Conservation (phyloP, 2,113 vertebrate species). For the Python bivittatus region DNA sequence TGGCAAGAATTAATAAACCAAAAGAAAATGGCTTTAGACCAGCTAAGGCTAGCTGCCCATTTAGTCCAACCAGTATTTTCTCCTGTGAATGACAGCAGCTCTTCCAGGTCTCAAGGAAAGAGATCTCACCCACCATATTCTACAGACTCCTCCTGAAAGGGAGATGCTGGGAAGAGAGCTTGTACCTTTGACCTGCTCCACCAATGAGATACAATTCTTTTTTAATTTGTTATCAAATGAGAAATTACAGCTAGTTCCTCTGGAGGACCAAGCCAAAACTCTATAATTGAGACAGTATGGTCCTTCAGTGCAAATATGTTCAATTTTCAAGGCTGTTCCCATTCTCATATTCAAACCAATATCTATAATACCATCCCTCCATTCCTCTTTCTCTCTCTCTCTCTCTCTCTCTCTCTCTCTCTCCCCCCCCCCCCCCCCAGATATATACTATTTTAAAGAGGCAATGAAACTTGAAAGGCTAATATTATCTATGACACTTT, state of each 20-base stretch:
- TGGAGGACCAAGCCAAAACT: neutral
- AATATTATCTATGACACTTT: rapidly evolving
- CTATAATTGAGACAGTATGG: neutral
- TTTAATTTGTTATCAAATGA: neutral
- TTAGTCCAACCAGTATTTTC: neutral
- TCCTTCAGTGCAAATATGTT: neutral
- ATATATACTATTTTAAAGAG: neutral
- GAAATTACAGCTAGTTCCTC: neutral
- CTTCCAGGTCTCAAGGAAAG: neutral
- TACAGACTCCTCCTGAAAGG: neutral
- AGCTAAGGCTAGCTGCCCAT: neutral
- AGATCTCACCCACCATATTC: neutral
- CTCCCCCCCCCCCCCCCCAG: neutral
- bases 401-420: neutral
- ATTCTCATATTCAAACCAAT: neutral
- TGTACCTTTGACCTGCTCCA: neutral
- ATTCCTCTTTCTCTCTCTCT: neutral
- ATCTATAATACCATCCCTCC: neutral
- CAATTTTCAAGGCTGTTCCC: neutral
- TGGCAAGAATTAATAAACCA: neutral
- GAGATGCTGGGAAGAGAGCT: neutral
- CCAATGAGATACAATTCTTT: neutral
- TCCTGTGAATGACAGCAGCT: neutral
- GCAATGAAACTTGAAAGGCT: neutral
- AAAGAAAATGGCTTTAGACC: neutral